Base-by-base conservation (phyloP, 2,113 vertebrate genomes). In the Sylvilagus bachmani region DNA sequence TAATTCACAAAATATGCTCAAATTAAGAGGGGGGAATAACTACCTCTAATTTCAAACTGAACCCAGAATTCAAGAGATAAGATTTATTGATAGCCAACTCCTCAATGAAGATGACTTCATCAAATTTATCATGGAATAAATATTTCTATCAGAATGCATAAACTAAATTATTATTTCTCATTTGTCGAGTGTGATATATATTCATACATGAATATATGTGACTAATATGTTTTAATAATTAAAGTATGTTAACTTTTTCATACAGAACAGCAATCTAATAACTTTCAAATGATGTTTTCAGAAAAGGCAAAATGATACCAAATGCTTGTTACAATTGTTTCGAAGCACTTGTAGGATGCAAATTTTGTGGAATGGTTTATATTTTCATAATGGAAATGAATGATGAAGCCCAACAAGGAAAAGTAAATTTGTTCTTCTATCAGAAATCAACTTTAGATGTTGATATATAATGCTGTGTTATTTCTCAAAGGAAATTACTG, bases 401-500 rank as follows among this genome's bases (percentile, higher is more conserved):
- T 11, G 33, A 92, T 16, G 2, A 78, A 21, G 16, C 2, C 3
- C 77, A 73, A 38, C 62, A 62, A 73, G 8, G 10, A 44, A 93
- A 81, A 38, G 3, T 12, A 51, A 78, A 86, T 86, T 55, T 85
- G 36, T 86, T 87, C 10, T n/a, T 38, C 4, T 55, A 67, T 61
- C 22, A 92, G 21, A 1, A 86, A 90, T 10, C 1, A 58, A 16
- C n/a, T 86, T 29, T 66, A 77, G 21, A 53, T 77, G 3, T 31
- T 67, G 51, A 86, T 29, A n/a, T 55, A 75, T 93, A 66, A 70
- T 1, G 1, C 4, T 38, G 1, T 58, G 53, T 12, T 53, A 11
- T 78, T 80, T 62, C 62, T 73, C 62, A 71, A 53, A 90, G 77
- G n/a, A 79, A 95, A 95, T 94, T 94, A 69, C 21, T 79, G 25